Conservation (phyloP, 2,113 vertebrate species). For the Capreolus pygargus region DNA sequence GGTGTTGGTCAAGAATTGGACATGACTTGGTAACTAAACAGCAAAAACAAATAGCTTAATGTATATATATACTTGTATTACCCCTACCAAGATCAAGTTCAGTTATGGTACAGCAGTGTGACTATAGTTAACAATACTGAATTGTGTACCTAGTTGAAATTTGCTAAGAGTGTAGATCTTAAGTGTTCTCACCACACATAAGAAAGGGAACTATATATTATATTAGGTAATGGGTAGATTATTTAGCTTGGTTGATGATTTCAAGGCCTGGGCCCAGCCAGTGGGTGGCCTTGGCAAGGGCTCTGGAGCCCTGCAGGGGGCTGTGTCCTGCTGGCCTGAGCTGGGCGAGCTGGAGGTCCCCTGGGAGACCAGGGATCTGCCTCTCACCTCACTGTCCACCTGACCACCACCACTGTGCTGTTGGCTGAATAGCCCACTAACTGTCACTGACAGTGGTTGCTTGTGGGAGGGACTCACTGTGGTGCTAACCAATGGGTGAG, state of each 20-base stretch:
- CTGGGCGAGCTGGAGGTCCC: background rate
- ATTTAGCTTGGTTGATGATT: background rate
- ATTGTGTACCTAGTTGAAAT: background rate
- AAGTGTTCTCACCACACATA: background rate
- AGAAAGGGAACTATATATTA: background rate
- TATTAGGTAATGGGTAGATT: background rate
- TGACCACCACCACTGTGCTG: background rate
- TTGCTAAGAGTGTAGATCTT: background rate
- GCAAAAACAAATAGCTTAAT: background rate
- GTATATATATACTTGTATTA: background rate
- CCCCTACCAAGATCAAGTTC: background rate
- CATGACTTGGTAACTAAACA: background rate
- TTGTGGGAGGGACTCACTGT: background rate
- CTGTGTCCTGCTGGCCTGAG: background rate
- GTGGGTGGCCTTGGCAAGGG: background rate
- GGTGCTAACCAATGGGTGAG: background rate
- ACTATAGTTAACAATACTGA: background rate
- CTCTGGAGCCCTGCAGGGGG: background rate
- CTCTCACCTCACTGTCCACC: background rate
- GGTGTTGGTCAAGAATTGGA: background rate
- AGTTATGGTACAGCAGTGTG: background rate
- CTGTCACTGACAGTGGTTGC: background rate
- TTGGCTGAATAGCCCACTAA: background rate
- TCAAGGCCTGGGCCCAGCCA: background rate
- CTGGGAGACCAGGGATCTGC: background rate